phyloP scores from a whole-genome alignment of 2,113 vertebrate species.

The Meriones unguiculatus region DNA sequence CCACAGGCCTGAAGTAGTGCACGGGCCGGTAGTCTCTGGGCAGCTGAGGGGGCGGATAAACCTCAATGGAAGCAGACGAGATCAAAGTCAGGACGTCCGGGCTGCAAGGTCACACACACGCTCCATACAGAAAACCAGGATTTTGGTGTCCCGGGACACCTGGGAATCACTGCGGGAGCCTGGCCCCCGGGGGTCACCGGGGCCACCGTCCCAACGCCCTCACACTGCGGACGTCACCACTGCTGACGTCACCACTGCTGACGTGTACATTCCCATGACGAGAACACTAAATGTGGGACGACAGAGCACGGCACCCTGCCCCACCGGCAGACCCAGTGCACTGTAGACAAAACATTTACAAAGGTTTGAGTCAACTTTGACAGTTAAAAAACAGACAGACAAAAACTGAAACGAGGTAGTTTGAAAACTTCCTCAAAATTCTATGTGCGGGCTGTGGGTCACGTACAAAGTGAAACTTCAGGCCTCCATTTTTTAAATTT shows the following conservation, averaged over 20 bases:
- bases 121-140: neutral
- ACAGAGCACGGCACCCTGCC: too few relatives aligned
- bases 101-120: neutral
- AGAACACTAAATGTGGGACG: neutral
- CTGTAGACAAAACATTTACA: neutral
- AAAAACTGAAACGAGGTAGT: neutral
- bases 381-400: neutral
- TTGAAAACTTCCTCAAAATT: conserved; percentile 28
- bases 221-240: neutral
- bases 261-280: neutral
- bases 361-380: neutral
- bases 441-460: conserved; percentile 29
- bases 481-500: neutral
- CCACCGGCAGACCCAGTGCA: neutral
- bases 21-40: conserved; percentile 92
- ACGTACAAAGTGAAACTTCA: neutral
- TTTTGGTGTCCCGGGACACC: too few relatives aligned
- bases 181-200: neutral
- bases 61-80: conserved; percentile 81
- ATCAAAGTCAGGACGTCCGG: conserved; percentile 18
- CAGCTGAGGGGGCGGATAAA: conserved; percentile 92
- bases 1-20: conserved; percentile 90
- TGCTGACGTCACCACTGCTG: too few relatives aligned
- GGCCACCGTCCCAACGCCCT: neutral
- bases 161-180: neutral